Evolutionary conservation across 2,797 vertebrate species (phyloP), one percentile per base, ranked within the genome.

Genomic region (Sebastes itinus): DNA sequence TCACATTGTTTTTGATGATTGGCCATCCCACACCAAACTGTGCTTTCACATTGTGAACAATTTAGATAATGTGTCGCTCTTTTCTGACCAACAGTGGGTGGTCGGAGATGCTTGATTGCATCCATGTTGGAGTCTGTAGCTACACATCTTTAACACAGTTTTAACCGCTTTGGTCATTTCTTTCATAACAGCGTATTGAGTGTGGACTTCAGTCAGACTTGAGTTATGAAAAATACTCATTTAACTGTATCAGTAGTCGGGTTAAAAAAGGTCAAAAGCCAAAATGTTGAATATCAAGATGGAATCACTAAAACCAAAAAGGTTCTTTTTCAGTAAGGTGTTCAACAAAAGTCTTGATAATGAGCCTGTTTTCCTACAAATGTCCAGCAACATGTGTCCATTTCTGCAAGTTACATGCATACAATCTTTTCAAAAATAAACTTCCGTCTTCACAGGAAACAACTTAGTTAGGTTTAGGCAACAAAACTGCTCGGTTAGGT

Each of bases 1-100:
- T 58, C 33, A 30, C 59, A 56, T 70, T 78, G 68, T 80, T 74
- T 81, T 46, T 82, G 20, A 77, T 76, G 68, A 78, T 68, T 72
- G 72, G 49, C 55, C 23, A 38, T 65, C 56, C 8, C 46, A 70
- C 33, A 5, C 52, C 62, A 33, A 76, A 72, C 58, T 79, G 68
- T 22, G 77, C 63, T 70, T 63, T 80, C 77, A 81, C 59, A 71
- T 69, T 38, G 69, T 16, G 58, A 81, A 49, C 56, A n/a, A 54
- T 85, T 84, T 66, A 55, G 65, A 61, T 81, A 75, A 86, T 68
- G 63, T 30, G 77, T 18, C 9, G 4, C 20, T 84, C 18, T 42
- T 9, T 49, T 79, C n/a, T 65, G n/a, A 72, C 30, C 66, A 38
- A 2, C 74, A 55, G 66, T 35, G 33, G 59, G 30, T 27, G 62